These are phyloP conservation scores for Stenurella melanura DNA, from an alignment of 2,888 invertebrate genomes.

Conservation along the genomic window DNA sequence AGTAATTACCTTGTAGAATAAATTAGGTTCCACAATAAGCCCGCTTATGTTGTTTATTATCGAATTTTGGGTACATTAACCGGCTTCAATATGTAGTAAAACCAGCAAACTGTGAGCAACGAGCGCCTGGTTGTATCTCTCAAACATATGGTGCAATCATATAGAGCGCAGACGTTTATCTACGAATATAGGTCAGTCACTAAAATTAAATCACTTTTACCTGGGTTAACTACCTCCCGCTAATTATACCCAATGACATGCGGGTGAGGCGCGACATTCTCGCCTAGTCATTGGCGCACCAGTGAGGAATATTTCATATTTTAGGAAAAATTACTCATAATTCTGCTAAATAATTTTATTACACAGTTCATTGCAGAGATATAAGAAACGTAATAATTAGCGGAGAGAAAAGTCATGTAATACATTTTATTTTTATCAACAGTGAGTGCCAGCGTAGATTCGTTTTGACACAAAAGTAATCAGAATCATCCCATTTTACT, in stretches of 20 bases:
- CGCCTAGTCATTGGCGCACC: conserved; percentile 22
- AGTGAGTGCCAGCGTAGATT: too few species aligned
- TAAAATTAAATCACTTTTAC: conserved; percentile 72
- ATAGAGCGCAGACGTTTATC: conserved; percentile 48
- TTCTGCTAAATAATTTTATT: too few species aligned
- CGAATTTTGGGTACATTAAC: conserved; percentile 19
- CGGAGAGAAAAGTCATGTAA: too few species aligned
- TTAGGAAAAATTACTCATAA: neutral
- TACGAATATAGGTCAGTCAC: conserved; percentile 70
- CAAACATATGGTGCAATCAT: conserved; percentile 41
- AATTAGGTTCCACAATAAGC: neutral
- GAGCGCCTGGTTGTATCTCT: conserved; percentile 24
- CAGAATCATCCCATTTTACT: too few species aligned
- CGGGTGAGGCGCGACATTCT: conserved; percentile 56
- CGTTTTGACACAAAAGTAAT: too few species aligned
- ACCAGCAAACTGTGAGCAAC: neutral
- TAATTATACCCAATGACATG: conserved; percentile 64
- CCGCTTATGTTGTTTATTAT: conserved; percentile 20
- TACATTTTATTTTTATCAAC: too few species aligned
- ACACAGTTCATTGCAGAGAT: too few species aligned
- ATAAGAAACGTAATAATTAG: too few species aligned
- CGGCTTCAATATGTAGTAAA: conserved; percentile 18
- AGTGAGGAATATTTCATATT: neutral
- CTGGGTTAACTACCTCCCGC: conserved; percentile 72
- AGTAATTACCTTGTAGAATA: neutral